phyloP scores from a whole-genome alignment of 2,797 vertebrate species.

The Alfaro cultratus region DNA sequence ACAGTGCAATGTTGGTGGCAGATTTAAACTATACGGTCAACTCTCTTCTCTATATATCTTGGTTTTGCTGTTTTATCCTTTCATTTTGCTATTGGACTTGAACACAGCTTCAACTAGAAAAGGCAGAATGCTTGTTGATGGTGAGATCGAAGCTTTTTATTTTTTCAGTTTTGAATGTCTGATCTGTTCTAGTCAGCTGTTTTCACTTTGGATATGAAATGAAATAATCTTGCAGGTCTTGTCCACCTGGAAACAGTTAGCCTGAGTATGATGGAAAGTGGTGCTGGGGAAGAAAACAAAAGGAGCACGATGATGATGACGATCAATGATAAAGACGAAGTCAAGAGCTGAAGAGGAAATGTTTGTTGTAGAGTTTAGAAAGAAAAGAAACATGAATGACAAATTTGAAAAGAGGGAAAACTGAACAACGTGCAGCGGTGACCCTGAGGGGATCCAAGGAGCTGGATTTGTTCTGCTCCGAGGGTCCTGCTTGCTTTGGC shows the following conservation, averaged over 20 bases:
- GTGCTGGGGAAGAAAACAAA: constrained; percentile 21
- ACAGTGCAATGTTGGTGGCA: not conserved
- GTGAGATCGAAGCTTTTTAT: not conserved
- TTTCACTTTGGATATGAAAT: constrained; percentile 11
- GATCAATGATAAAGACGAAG: constrained; percentile 3
- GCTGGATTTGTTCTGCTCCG: constrained; percentile 58
- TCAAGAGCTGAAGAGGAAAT: constrained; percentile 29
- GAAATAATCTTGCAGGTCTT: constrained; percentile 26
- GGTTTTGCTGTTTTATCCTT: not conserved
- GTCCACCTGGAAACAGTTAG: constrained; percentile 56
- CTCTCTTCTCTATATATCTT: not conserved
- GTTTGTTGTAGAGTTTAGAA: constrained; percentile 30
- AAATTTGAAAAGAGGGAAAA: constrained; percentile 21
- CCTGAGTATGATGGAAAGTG: constrained; percentile 29
- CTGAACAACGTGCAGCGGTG: constrained; percentile 25
- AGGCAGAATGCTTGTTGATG: not conserved
- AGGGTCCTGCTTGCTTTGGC: constrained; percentile 70
- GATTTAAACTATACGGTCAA: not conserved
- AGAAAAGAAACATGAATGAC: constrained; percentile 26
- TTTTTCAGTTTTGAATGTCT: constrained; percentile 1
- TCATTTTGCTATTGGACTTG: not conserved
- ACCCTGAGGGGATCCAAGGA: constrained; percentile 41
- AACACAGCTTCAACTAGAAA: not conserved
- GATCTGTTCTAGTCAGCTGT: constrained; percentile 1
- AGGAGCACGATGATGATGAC: constrained; percentile 7